These are phyloP conservation scores for Sciurus niger DNA, from an alignment of 2,113 vertebrate species.

Conservation along the genomic window DNA sequence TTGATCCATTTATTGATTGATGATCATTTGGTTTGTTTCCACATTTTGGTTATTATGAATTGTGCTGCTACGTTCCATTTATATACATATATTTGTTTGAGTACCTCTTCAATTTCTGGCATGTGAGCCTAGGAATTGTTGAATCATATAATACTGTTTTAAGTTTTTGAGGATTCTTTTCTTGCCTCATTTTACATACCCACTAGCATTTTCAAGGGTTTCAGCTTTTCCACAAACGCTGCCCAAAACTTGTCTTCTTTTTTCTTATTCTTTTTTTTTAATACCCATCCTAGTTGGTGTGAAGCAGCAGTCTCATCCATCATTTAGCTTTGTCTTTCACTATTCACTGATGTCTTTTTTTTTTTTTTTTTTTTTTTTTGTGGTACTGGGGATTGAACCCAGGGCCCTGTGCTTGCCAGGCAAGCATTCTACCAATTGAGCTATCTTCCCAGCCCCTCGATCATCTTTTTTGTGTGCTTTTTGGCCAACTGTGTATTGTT, in stretches of 20 bases:
- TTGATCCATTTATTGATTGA: background rate
- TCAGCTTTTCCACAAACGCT: background rate
- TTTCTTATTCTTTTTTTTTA: background rate
- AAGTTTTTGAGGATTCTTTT: too few relatives aligned
- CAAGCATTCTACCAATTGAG: too few relatives aligned
- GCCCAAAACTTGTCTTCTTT: background rate
- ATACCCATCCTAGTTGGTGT: background rate
- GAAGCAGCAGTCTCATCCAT: background rate
- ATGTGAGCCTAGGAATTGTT: too few relatives aligned
- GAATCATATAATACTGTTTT: too few relatives aligned
- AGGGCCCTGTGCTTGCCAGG: too few relatives aligned
- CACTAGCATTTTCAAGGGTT: background rate
- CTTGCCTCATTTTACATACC: too few relatives aligned
- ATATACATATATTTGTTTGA: too few relatives aligned
- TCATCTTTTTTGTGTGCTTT: background rate
- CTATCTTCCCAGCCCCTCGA: background rate
- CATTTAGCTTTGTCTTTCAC: slow-evolving; percentile 9
- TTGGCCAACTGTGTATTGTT: background rate
- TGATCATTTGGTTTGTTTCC: background rate
- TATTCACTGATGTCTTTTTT: background rate
- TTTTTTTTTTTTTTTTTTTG: too few relatives aligned
- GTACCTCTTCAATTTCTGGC: too few relatives aligned
- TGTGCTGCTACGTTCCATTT: background rate
- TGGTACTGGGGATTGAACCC: too few relatives aligned
- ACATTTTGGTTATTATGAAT: background rate